Percentiles rank a stretch among this genome's conserved stretches.
phyloP scores from a whole-genome alignment of 2,113 vertebrate genomes.

The Pelodiscus sinensis region DNA sequence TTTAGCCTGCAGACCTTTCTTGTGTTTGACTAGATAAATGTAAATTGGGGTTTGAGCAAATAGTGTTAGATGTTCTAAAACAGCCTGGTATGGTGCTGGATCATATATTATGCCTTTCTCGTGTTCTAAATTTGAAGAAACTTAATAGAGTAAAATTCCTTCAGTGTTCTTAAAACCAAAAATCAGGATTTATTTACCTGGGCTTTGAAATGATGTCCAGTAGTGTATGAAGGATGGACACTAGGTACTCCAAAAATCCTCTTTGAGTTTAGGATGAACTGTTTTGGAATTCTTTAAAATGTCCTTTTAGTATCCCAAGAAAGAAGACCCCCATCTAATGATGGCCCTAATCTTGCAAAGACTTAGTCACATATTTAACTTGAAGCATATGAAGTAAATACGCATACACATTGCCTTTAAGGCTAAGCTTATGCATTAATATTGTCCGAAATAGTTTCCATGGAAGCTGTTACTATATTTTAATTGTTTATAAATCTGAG shows the following conservation, averaged over 20 bases:
- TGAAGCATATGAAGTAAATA: neutral
- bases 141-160: slow-evolving; percentile 48
- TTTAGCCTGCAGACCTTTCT: slow-evolving; percentile 68
- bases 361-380: neutral
- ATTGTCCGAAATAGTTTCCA: neutral
- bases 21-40: slow-evolving; percentile 76
- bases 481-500: neutral
- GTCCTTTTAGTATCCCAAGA: neutral
- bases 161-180: slow-evolving; percentile 48
- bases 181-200: slow-evolving; percentile 22
- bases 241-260: neutral
- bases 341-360: neutral
- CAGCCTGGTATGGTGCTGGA: slow-evolving; percentile 61
- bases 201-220: slow-evolving; percentile 16
- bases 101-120: slow-evolving; percentile 70
- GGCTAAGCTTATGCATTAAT: slow-evolving; percentile 1
- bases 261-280: neutral
- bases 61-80: slow-evolving; percentile 73
- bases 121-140: slow-evolving; percentile 73
- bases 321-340: rapidly evolving
- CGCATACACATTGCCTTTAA: neutral
- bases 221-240: slow-evolving; percentile 1
- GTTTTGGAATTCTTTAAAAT: slow-evolving; percentile 13
- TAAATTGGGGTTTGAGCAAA: slow-evolving; percentile 76
- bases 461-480: neutral